These are phyloP conservation scores for Stichopus chloronotus DNA, from an alignment of 35 echinoderm and acorn worm genomes.

Conservation along the genomic window DNA sequence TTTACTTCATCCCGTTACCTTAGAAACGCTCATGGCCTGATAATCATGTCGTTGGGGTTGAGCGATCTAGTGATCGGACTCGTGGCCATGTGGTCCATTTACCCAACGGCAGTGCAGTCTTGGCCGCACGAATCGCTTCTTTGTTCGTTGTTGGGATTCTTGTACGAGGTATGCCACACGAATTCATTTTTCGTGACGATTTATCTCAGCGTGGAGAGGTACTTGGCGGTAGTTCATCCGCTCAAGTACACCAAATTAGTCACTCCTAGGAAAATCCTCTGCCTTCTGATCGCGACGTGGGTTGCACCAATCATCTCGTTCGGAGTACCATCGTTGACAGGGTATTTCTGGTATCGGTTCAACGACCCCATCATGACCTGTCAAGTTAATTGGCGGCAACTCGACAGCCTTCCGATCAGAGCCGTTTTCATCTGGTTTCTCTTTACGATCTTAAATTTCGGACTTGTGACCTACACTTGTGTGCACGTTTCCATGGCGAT, in stretches of 20 bases:
- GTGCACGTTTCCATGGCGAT: constrained; percentile 9
- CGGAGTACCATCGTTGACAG: background rate
- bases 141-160: constrained; percentile 33
- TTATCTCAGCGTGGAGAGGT: constrained; percentile 61
- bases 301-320: background rate
- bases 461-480: constrained; percentile 42
- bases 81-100: constrained; percentile 45
- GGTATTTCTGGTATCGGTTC: background rate
- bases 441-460: constrained; percentile 26
- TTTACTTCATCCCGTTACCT: constrained; percentile 46
- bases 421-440: constrained; percentile 33
- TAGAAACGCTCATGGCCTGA: constrained; percentile 57
- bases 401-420: constrained; percentile 17
- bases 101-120: constrained; percentile 42
- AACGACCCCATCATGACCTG: constrained; percentile 17
- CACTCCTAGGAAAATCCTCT: background rate
- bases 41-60: constrained; percentile 52
- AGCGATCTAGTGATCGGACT: constrained; percentile 45
- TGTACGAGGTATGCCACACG: constrained; percentile 31
- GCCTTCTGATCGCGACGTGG: constrained; percentile 27
- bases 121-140: constrained; percentile 28
- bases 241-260: constrained; percentile 35
- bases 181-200: constrained; percentile 53
- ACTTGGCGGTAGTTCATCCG: constrained; percentile 60
- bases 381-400: constrained; percentile 32